Evolutionary conservation across 2,888 invertebrate genomes (phyloP).

Genomic region (Melipona bicolor): DNA sequence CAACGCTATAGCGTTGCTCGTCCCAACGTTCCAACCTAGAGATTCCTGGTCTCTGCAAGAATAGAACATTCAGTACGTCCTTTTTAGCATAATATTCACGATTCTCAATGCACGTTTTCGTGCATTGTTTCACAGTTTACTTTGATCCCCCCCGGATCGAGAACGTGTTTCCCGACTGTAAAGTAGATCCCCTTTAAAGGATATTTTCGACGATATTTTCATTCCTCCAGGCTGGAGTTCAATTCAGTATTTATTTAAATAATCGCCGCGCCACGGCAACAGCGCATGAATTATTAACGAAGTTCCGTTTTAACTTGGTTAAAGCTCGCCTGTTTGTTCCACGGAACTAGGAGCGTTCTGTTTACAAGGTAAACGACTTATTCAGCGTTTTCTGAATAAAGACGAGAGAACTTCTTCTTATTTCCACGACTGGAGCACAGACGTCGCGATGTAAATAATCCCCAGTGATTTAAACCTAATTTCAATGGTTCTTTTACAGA

Average conservation of each 20-base stretch:
- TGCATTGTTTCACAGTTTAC: not conserved
- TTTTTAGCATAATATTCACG: not conserved
- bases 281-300: constrained; percentile 42
- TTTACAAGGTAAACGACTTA: constrained; percentile 55
- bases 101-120: not conserved
- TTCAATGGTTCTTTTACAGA: constrained; percentile 22
- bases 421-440: not conserved
- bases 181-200: not conserved
- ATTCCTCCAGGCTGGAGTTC: constrained; percentile 6
- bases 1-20: too few species aligned
- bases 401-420: constrained; percentile 31
- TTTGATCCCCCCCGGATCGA: not conserved
- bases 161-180: not conserved
- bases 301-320: constrained; percentile 23
- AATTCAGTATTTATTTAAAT: constrained; percentile 38
- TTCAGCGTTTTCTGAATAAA: constrained; percentile 40
- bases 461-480: constrained; percentile 41
- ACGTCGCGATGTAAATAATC: constrained; percentile 37
- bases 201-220: not conserved
- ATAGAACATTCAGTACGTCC: not conserved
- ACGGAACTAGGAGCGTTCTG: not conserved
- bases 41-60: not conserved
- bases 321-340: constrained; percentile 13
- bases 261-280: constrained; percentile 2
- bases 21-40: not conserved